Evolutionary conservation across 2,113 vertebrate genomes (phyloP).

Genomic region (Collichthys lucidus): DNA sequence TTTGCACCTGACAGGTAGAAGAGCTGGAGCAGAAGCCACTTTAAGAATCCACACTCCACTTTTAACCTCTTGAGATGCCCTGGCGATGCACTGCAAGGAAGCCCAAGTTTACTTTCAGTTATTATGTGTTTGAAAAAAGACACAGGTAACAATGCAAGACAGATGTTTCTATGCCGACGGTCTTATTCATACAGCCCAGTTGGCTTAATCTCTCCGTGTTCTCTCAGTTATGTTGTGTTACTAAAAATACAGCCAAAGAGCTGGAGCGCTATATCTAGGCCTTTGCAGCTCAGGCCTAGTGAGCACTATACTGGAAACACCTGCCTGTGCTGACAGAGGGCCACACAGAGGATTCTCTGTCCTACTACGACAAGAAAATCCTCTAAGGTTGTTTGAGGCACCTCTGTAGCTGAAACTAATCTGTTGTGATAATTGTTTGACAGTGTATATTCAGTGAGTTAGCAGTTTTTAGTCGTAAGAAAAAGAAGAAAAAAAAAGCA

Average conservation of each 20-base stretch:
- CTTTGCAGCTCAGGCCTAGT: slow-evolving; percentile 40
- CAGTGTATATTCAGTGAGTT: slow-evolving; percentile 26
- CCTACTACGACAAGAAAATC: slow-evolving; percentile 20
- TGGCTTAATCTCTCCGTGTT: slow-evolving; percentile 50
- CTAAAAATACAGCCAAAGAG: slow-evolving; percentile 75
- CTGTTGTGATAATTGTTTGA: slow-evolving; percentile 33
- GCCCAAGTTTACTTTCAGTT: background rate
- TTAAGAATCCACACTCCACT: slow-evolving; percentile 12
- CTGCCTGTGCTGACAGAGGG: slow-evolving; percentile 47
- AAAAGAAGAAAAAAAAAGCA: background rate
- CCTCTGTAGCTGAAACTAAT: slow-evolving; percentile 15
- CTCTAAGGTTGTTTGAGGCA: slow-evolving; percentile 2
- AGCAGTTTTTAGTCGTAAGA: slow-evolving; percentile 27
- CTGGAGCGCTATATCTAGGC: slow-evolving; percentile 60
- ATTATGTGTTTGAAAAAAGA: background rate
- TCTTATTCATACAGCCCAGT: slow-evolving; percentile 36
- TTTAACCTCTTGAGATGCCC: slow-evolving; percentile 20
- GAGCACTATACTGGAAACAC: slow-evolving; percentile 51
- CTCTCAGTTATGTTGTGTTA: slow-evolving; percentile 60
- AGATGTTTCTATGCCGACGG: slow-evolving; percentile 6
- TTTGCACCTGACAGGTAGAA: slow-evolving; percentile 31
- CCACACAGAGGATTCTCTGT: slow-evolving; percentile 42
- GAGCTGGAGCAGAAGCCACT: slow-evolving; percentile 29
- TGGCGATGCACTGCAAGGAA: background rate
- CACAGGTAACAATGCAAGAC: slow-evolving; percentile 3